Conservation (phyloP, 2,888 invertebrate genomes). For the Cynaeus angustus region DNA sequence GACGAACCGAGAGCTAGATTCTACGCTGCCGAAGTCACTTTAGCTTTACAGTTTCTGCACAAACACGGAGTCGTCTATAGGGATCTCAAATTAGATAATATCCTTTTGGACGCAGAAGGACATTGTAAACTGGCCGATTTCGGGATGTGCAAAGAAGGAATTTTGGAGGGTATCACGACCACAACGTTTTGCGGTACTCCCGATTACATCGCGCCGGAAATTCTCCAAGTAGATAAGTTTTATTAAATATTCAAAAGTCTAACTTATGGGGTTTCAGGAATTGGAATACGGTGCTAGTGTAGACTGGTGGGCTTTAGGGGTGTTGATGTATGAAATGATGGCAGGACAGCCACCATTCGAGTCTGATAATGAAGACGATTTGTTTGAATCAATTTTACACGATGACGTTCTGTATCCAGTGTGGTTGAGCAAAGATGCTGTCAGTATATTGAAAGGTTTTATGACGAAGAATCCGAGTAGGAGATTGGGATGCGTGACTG, state of each 20-base stretch:
- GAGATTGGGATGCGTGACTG: constrained; percentile 90
- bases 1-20: constrained; percentile 96
- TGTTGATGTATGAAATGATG: constrained; percentile 99
- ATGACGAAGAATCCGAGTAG: constrained; percentile 98
- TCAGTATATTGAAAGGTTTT: constrained; percentile 93
- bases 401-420: constrained; percentile 99
- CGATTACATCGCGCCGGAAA: constrained; percentile 98
- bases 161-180: constrained; percentile 89
- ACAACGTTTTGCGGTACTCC: constrained; percentile 99
- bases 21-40: constrained; percentile 98
- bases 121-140: constrained; percentile 96
- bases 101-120: constrained; percentile 95
- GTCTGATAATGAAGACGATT: constrained; percentile 99
- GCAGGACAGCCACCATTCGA: constrained; percentile 99
- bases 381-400: constrained; percentile 98
- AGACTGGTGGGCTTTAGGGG: constrained; percentile 98
- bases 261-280: constrained; percentile 59
- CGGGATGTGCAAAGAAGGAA: constrained; percentile 96
- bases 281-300: constrained; percentile 88
- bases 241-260: not conserved
- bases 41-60: constrained; percentile 98
- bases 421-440: constrained; percentile 94
- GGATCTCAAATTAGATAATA: constrained; percentile 99
- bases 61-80: constrained; percentile 98
- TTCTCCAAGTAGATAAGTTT: constrained; percentile 63